These are phyloP conservation scores for Ranitomeya variabilis DNA, from an alignment of 2,113 vertebrate species.

Conservation along the genomic window DNA sequence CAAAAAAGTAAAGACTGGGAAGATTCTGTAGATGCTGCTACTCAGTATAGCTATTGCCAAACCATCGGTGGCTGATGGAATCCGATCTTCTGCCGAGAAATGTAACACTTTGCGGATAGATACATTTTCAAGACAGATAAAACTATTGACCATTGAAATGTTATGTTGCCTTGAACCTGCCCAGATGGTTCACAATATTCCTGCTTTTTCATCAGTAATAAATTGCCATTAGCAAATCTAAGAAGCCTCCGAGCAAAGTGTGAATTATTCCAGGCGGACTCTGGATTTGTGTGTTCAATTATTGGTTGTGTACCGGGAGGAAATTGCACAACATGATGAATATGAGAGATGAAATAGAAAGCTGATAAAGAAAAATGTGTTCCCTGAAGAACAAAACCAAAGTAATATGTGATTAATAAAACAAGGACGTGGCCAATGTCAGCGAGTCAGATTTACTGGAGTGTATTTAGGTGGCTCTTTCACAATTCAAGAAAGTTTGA, in stretches of 20 bases:
- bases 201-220: conserved; percentile 8
- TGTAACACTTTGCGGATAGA: too few relatives aligned
- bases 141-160: background rate
- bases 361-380: background rate
- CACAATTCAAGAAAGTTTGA: background rate
- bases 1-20: too few relatives aligned
- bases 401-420: background rate
- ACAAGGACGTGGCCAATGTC: background rate
- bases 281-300: conserved; percentile 34
- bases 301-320: conserved; percentile 20
- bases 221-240: conserved; percentile 9
- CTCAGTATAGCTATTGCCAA: too few relatives aligned
- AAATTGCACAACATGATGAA: conserved; percentile 39
- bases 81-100: too few relatives aligned
- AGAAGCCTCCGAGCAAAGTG: background rate
- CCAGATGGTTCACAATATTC: background rate
- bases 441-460: background rate
- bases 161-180: too few relatives aligned
- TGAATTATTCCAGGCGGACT: background rate
- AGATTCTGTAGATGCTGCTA: too few relatives aligned
- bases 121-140: background rate
- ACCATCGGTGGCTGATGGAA: too few relatives aligned
- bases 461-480: background rate
- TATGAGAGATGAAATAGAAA: conserved; percentile 10
- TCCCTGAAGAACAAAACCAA: background rate